These are phyloP conservation scores for Anoura caudifer DNA, from an alignment of 2,113 vertebrate genomes.

Conservation along the genomic window DNA sequence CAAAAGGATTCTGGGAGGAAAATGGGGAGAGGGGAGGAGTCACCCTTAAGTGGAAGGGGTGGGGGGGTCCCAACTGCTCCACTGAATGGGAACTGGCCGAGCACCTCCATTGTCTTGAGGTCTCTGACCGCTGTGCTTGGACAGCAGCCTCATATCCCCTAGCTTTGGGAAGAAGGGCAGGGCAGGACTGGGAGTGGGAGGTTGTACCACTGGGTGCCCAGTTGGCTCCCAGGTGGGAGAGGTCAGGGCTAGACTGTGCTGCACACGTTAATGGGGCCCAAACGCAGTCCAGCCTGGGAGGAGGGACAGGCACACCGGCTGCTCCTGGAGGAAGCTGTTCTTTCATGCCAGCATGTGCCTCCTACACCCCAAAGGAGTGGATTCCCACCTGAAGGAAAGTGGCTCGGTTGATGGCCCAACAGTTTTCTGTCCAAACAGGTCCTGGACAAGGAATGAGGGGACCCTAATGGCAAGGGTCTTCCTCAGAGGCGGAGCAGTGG, in stretches of 20 bases:
- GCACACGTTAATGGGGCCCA: not conserved
- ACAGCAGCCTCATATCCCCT: not conserved
- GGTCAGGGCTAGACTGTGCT: not conserved
- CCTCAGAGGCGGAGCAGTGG: slow-evolving; percentile 43
- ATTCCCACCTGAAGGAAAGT: not conserved
- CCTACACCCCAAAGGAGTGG: not conserved
- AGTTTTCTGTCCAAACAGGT: slow-evolving; percentile 73
- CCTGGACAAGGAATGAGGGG: slow-evolving; percentile 77
- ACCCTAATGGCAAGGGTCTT: slow-evolving; percentile 79
- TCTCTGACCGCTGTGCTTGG: not conserved
- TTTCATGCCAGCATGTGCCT: not conserved
- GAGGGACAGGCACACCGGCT: too few species aligned
- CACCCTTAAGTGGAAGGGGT: not conserved
- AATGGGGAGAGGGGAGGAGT: not conserved
- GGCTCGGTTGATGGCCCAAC: slow-evolving; percentile 67
- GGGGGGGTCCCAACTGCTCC: not conserved
- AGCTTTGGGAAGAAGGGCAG: not conserved
- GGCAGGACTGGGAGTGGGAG: rapidly evolving
- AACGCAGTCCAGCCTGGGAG: not conserved
- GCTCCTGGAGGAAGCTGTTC: not conserved
- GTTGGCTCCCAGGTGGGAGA: not conserved
- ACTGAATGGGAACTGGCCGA: not conserved
- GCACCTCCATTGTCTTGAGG: not conserved
- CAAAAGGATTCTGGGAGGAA: not conserved
- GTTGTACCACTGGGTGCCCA: not conserved